These are phyloP conservation scores for Drosophila paranaensis DNA, from an alignment of 2,888 invertebrate species.

Conservation along the genomic window DNA sequence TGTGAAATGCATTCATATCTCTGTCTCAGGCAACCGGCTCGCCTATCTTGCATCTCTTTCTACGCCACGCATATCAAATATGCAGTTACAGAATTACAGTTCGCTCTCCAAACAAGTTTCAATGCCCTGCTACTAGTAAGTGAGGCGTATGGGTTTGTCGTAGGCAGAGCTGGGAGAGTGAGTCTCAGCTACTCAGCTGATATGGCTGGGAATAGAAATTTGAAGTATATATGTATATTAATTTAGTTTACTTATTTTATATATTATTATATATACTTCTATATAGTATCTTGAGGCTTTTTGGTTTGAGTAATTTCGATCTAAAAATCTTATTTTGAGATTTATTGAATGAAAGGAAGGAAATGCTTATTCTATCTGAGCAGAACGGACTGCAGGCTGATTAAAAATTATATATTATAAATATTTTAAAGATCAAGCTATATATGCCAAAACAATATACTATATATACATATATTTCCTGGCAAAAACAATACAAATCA, in stretches of 20 bases:
- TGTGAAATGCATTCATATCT: conserved; percentile 4
- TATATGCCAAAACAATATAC: too few species aligned
- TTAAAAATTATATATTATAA: too few species aligned
- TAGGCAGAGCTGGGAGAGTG: too few species aligned
- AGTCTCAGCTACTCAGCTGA: too few species aligned
- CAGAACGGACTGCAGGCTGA: too few species aligned
- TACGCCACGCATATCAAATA: background rate
- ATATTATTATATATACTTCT: background rate
- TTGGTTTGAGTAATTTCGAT: background rate
- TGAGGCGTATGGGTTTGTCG: background rate
- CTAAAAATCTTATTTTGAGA: background rate
- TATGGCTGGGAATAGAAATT: too few species aligned
- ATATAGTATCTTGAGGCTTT: background rate
- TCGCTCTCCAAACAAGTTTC: conserved; percentile 3
- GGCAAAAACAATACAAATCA: too few species aligned
- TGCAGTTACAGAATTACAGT: background rate
- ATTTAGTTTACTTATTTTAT: background rate
- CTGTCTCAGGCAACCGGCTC: conserved; percentile 12
- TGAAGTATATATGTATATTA: background rate
- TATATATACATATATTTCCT: too few species aligned
- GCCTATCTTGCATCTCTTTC: conserved; percentile 4
- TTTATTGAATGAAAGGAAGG: too few species aligned
- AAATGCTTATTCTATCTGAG: too few species aligned
- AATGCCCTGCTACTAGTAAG: background rate
- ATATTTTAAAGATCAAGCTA: too few species aligned